phyloP scores from a whole-genome alignment of 2,888 invertebrate genomes.

The Acleris sparsana region DNA sequence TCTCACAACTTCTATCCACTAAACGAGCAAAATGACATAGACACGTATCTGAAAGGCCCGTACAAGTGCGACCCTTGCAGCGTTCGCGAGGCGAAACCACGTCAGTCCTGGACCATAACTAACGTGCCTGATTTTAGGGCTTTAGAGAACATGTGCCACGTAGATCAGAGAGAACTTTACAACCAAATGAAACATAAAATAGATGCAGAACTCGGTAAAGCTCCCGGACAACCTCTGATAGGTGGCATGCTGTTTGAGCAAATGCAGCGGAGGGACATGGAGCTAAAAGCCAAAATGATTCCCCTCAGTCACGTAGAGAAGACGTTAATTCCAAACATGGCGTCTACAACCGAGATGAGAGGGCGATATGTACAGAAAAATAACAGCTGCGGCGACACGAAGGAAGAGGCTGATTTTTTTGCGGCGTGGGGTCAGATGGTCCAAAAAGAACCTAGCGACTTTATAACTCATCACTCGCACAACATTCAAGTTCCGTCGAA shows the following conservation, averaged over 20 bases:
- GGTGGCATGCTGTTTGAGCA: slow-evolving; percentile 69
- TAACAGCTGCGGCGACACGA: slow-evolving; percentile 79
- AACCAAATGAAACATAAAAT: slow-evolving; percentile 76
- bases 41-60: slow-evolving; percentile 65
- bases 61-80: slow-evolving; percentile 74
- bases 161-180: slow-evolving; percentile 74
- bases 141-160: slow-evolving; percentile 71
- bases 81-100: slow-evolving; percentile 71
- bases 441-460: slow-evolving; percentile 80
- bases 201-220: slow-evolving; percentile 76
- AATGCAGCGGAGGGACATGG: slow-evolving; percentile 74
- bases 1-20: slow-evolving; percentile 71
- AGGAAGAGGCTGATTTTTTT: slow-evolving; percentile 81
- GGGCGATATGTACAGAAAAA: slow-evolving; percentile 74
- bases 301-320: slow-evolving; percentile 79
- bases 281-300: slow-evolving; percentile 79
- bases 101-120: slow-evolving; percentile 80
- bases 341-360: slow-evolving; percentile 68
- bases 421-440: slow-evolving; percentile 83
- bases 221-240: slow-evolving; percentile 68
- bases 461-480: slow-evolving; percentile 78
- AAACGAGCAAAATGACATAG: slow-evolving; percentile 69
- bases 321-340: slow-evolving; percentile 75
- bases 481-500: slow-evolving; percentile 72
- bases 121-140: slow-evolving; percentile 73